phyloP scores from a whole-genome alignment of 1,140 invertebrate species.

The Bombus turneri region DNA sequence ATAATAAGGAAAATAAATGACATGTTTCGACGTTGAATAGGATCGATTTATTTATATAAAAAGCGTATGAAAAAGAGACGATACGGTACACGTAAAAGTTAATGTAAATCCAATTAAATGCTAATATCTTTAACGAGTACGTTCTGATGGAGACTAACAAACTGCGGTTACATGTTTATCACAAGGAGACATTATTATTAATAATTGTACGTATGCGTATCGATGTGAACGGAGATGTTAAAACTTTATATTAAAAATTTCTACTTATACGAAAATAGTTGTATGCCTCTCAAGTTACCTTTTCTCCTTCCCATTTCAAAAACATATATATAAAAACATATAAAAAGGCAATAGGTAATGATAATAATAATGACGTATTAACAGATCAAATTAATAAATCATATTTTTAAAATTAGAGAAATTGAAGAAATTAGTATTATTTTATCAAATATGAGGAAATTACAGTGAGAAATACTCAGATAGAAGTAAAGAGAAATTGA shows the following conservation, averaged over 20 bases:
- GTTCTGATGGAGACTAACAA: slow-evolving; percentile 78
- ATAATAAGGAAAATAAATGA: not conserved
- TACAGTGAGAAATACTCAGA: not conserved
- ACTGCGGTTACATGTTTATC: slow-evolving; percentile 74
- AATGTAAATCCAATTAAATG: slow-evolving; percentile 64
- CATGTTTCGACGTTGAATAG: not conserved
- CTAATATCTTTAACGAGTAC: slow-evolving; percentile 75
- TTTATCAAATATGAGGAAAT: not conserved
- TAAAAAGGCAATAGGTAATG: slow-evolving; percentile 19
- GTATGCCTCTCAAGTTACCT: not conserved
- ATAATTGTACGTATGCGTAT: slow-evolving; percentile 66
- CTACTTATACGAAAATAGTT: slow-evolving; percentile 55
- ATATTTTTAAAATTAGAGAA: not conserved
- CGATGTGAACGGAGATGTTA: slow-evolving; percentile 59
- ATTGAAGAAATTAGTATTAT: not conserved
- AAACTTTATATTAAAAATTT: slow-evolving; percentile 69
- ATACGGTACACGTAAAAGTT: slow-evolving; percentile 47
- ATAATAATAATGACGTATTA: not conserved
- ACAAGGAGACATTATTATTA: slow-evolving; percentile 62
- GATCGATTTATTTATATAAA: slow-evolving; percentile 72
- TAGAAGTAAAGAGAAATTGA: not conserved
- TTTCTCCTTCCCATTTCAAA: not conserved
- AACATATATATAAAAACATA: not conserved
- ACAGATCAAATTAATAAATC: not conserved
- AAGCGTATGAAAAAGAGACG: slow-evolving; percentile 36